These are phyloP conservation scores for Lamproptera curius DNA, from an alignment of 2,888 invertebrate species.

Conservation along the genomic window DNA sequence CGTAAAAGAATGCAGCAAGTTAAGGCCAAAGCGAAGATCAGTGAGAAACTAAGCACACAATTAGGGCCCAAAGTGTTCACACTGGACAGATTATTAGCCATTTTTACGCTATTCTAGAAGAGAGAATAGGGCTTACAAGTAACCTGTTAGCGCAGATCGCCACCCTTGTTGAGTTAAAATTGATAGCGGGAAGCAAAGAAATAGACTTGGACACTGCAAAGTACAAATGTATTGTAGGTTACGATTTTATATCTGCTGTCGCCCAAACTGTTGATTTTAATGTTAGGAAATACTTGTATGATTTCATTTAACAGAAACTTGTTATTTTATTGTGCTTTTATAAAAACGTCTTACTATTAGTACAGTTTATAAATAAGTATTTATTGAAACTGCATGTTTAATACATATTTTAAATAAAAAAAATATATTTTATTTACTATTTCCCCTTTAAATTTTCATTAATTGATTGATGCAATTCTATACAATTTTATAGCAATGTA, in stretches of 20 bases:
- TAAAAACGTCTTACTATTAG: too few relatives aligned
- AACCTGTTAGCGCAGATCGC: conserved; percentile 92
- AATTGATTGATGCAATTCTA: too few relatives aligned
- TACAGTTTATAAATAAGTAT: too few relatives aligned
- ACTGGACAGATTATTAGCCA: conserved; percentile 89
- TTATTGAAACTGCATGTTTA: too few relatives aligned
- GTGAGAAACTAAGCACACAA: conserved; percentile 80
- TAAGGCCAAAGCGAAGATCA: conserved; percentile 77
- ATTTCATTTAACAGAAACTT: conserved; percentile 70
- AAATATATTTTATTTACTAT: too few relatives aligned
- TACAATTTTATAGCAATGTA: too few relatives aligned
- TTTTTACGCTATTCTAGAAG: conserved; percentile 92
- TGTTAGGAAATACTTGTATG: conserved; percentile 86
- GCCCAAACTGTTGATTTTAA: conserved; percentile 87
- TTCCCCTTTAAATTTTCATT: too few relatives aligned
- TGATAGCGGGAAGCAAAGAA: conserved; percentile 85
- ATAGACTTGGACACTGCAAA: conserved; percentile 88
- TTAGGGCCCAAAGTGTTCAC: conserved; percentile 91
- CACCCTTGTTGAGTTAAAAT: conserved; percentile 89
- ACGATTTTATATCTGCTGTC: conserved; percentile 88
- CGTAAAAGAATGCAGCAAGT: conserved; percentile 81
- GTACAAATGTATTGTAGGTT: conserved; percentile 90
- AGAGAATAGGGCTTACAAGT: conserved; percentile 90
- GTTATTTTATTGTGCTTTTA: conserved; percentile 5
- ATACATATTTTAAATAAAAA: too few relatives aligned